These are phyloP conservation scores for Oriolus oriolus DNA, from an alignment of 2,113 vertebrate species.

Conservation along the genomic window DNA sequence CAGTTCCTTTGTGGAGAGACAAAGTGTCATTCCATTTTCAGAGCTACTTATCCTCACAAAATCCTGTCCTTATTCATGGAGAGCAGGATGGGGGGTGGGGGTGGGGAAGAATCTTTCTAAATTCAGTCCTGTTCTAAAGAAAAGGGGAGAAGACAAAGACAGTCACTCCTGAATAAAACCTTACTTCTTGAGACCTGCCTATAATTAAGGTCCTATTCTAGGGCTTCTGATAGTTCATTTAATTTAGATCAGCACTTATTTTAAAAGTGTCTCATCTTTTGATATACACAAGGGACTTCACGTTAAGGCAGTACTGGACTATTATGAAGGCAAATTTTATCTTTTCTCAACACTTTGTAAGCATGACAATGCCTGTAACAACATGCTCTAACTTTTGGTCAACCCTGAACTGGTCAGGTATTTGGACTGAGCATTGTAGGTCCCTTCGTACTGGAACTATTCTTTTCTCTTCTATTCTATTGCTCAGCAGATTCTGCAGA, in stretches of 20 bases:
- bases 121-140: background rate
- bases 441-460: background rate
- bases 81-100: fast-evolving
- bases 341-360: background rate
- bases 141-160: background rate
- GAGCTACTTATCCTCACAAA: background rate
- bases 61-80: background rate
- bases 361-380: background rate
- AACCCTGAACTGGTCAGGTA: background rate
- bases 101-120: background rate
- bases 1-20: background rate
- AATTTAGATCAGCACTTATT: background rate
- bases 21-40: background rate
- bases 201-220: background rate
- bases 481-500: background rate
- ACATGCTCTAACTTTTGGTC: background rate
- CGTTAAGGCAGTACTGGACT: background rate
- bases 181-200: background rate
- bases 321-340: background rate
- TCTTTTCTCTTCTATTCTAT: background rate
- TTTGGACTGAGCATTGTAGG: background rate
- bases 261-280: background rate
- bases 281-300: background rate
- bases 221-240: background rate
- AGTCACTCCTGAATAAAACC: background rate